Evolutionary conservation across 2,113 vertebrate genomes (phyloP), one percentile per base, ranked within the genome.

Genomic region (Synchiropus splendidus): DNA sequence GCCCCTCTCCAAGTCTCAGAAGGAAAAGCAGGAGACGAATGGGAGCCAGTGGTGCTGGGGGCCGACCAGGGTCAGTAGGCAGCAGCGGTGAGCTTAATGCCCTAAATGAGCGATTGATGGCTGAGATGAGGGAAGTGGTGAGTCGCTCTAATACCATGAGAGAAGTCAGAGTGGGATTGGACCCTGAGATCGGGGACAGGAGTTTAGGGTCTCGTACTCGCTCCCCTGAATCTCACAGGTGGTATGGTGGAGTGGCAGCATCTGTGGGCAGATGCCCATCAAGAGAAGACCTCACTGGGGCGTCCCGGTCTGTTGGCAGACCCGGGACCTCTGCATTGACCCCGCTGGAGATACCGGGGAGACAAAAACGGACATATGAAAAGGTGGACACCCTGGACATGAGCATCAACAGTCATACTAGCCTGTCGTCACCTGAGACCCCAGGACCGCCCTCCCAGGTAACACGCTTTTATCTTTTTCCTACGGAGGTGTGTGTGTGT

Each of bases 341-440:
- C 17, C 51, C 69, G 16, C 58, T 82, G 50, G 89, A 92, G 21
- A 67, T 80, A 17, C 63, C 85, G 18, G 78, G 78, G 12, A 81
- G 91, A 16, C 89, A 92, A 72, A 93, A 93, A 65, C 86, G 91
- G 61, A 89, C 90, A 10, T 91, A 87, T 63, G 91, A 93, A 65
- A 92, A 92, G 67, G 87, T 91, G 64, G 88, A 91, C 77, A 90
- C 85, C 38, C 72, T 93, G 73, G 90, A 91, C 72, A 86, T 88
- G 80, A 89, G 81, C 0, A 39, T 87, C 46, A 83, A 78, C n/a
- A 84, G 85, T 56, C 87, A 85, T 64, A 80, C 68, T 36, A 87
- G 83, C 50, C 67, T 88, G 54, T 79, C 86, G 31, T 87, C 83
- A 1, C 85, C 83, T 0, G 84, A 84, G 3, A 64, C 81, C 13